A percentile compares a stretch with the other conserved stretches of the same genome.
phyloP scores from a whole-genome alignment of 2,888 invertebrate genomes.

The Agapetus fuscipes region DNA sequence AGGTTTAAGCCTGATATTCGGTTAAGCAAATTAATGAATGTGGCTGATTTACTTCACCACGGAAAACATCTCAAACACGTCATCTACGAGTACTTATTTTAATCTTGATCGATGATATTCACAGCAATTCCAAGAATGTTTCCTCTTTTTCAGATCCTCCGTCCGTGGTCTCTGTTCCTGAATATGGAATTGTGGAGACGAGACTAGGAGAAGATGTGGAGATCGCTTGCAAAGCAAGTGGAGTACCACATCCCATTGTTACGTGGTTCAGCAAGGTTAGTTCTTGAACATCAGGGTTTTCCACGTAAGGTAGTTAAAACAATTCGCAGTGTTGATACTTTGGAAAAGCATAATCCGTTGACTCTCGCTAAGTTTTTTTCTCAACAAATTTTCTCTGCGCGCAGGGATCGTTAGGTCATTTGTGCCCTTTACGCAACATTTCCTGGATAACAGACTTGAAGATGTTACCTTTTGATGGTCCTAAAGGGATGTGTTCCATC shows the following conservation, averaged over 20 bases:
- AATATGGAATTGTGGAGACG: slow-evolving; percentile 60
- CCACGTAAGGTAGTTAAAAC: neutral
- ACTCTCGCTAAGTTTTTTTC: neutral
- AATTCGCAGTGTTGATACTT: neutral
- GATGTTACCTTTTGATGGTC: neutral
- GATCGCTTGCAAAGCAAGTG: slow-evolving; percentile 61
- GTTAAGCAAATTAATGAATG: too few relatives aligned
- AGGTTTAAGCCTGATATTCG: too few relatives aligned
- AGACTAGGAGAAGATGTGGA: slow-evolving; percentile 64
- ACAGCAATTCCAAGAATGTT: too few relatives aligned
- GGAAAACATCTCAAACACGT: too few relatives aligned
- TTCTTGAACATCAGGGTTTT: neutral
- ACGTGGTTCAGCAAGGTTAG: slow-evolving; percentile 55
- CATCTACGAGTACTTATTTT: too few relatives aligned
- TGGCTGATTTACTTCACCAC: too few relatives aligned
- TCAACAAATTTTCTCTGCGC: neutral
- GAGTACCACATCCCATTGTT: slow-evolving; percentile 63
- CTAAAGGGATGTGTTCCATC: too few relatives aligned
- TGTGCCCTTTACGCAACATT: too few relatives aligned
- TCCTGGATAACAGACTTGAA: neutral
- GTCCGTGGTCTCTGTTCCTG: slow-evolving; percentile 54
- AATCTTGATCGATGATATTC: too few relatives aligned
- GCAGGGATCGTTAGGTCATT: neutral
- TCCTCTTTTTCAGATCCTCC: slow-evolving; percentile 63
- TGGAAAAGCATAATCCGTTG: neutral